phyloP scores from a whole-genome alignment of 53 echinoderm and acorn worm genomes.

The Holothuria leucospilota region DNA sequence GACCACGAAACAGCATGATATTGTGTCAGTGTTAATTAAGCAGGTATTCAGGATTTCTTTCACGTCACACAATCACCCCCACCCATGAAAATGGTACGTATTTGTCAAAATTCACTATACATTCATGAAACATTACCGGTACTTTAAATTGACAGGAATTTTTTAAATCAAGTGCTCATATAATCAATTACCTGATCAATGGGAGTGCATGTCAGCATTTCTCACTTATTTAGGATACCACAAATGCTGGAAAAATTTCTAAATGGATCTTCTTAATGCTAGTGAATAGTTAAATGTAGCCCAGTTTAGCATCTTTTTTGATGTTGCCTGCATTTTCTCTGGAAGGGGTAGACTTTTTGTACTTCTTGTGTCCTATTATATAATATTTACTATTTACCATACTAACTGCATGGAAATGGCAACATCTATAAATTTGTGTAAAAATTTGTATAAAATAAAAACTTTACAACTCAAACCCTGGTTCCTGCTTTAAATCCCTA shows the following conservation, averaged over 20 bases:
- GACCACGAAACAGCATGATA: no score
- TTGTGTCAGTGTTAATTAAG: no score
- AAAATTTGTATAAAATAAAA: neutral
- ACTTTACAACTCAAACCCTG: conserved; percentile 9
- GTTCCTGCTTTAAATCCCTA: conserved; percentile 13
- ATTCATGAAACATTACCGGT: no score
- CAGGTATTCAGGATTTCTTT: no score
- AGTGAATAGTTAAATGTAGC: conserved; percentile 3
- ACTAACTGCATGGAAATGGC: conserved; percentile 20
- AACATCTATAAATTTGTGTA: conserved; percentile 9
- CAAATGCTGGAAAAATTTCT: conserved; percentile 1
- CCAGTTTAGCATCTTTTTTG: conserved; percentile 7
- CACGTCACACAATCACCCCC: no score
- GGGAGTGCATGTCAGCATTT: no score
- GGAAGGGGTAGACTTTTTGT: conserved; percentile 11
- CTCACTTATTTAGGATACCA: neutral
- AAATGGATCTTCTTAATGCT: neutral
- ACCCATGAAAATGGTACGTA: no score
- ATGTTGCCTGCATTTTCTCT: conserved; percentile 11
- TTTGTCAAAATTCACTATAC: no score
- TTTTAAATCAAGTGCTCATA: no score
- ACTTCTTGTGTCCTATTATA: conserved; percentile 26
- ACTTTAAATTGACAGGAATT: no score
- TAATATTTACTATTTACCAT: conserved; percentile 6
- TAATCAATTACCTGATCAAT: no score